Evolutionary conservation across 2,888 invertebrate species (phyloP).

Genomic region (Argyra leucocephala): DNA sequence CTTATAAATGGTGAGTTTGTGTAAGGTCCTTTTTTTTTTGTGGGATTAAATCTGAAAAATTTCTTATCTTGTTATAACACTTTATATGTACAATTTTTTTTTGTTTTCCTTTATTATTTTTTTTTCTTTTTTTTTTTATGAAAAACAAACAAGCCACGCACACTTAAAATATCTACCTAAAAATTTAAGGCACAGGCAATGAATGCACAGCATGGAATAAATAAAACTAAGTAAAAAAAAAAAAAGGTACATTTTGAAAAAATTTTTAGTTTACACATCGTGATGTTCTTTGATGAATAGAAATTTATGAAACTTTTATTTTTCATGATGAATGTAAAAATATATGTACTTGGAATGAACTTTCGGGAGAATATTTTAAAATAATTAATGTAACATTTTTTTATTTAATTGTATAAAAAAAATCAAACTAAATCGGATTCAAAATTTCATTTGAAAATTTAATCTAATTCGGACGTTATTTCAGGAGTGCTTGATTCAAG

Average conservation of each 20-base stretch:
- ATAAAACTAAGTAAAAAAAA: neutral
- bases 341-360: too few relatives aligned
- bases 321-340: too few relatives aligned
- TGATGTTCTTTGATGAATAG: neutral
- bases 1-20: constrained; percentile 4
- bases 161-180: constrained; percentile 6
- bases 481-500: too few relatives aligned
- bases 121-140: neutral
- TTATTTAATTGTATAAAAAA: too few relatives aligned
- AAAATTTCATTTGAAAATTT: too few relatives aligned
- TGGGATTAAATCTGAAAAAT: constrained; percentile 6
- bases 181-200: constrained; percentile 4
- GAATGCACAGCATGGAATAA: constrained; percentile 6
- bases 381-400: too few relatives aligned
- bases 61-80: constrained; percentile 6
- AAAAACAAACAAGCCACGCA: constrained; percentile 6
- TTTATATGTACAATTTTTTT: constrained; percentile 1
- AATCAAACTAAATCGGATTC: too few relatives aligned
- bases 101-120: neutral
- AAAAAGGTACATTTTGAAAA: neutral
- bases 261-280: neutral
- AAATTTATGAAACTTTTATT: neutral
- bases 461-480: too few relatives aligned
- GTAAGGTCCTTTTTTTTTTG: constrained; percentile 6
- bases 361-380: too few relatives aligned